Evolutionary conservation across 2,888 invertebrate genomes (phyloP), one percentile per base, ranked within the genome.

Genomic region (Polietes domitor): DNA sequence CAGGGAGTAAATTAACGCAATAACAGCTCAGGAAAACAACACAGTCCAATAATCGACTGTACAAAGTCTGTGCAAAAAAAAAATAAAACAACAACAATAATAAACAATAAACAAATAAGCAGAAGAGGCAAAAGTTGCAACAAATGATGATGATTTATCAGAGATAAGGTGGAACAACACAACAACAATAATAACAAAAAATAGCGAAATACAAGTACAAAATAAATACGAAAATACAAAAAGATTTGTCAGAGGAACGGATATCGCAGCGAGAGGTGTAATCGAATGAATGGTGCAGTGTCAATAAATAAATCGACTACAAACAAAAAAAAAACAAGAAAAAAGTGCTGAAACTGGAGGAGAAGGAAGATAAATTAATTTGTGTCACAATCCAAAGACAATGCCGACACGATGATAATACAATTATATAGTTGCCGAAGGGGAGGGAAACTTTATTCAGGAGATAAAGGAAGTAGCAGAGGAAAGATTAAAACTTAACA

Each of bases 131-230:
- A 10, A 24, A 1, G 26, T 58, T 58, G 26, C 26, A 58, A 58
- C 58, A 58, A 58, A 58, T 58, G 58, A 32, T 24, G 65, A 65
- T 41, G 65, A 65, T 65, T 65, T 65, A 65, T 65, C 65, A 32
- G 65, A 65, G 65, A 65, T 41, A 65, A 65, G 65, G 37, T 65
- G 32, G 9, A 63, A 15, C 2, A 58, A 58, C 15, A 63, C 15
- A n/a, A n/a, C 28, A 17, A 28, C 65, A 65, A 37, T n/a, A 37
- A 65, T 41, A 41, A 17, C 7, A 41, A 15, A 58, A 1, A 24
- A 63, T 32, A 32, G n/a, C n/a, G 15, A 53, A 58, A 21, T 1
- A 26, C 26, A 58, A n/a, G n/a, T 47, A n/a, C 47, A 47, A 47
- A 47, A 47, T 47, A 47, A n/a, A 47, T 12, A 47, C 12, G 2